A percentile compares a stretch with the other conserved stretches of the same genome.
phyloP scores from a whole-genome alignment of 2,888 invertebrate genomes.

The Deladenus siricidicola region DNA sequence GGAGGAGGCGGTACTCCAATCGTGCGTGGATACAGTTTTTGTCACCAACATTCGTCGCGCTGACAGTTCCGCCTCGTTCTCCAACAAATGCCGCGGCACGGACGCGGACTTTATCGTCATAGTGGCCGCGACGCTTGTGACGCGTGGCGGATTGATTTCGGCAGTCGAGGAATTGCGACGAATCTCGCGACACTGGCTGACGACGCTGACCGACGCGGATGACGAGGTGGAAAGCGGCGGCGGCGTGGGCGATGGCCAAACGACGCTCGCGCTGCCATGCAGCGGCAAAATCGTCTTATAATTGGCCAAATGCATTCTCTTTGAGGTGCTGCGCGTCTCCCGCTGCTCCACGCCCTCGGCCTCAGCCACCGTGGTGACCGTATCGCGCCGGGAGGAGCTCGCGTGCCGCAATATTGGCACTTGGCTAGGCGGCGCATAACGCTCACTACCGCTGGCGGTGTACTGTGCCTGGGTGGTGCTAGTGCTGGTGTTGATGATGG shows the following conservation, averaged over 20 bases:
- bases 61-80: not conserved
- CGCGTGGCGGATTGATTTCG: not conserved
- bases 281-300: constrained; percentile 25
- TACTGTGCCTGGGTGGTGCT: no score
- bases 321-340: constrained; percentile 19
- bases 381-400: no score
- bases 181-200: no score
- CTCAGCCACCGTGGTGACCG: no score
- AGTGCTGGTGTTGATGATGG: not conserved
- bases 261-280: constrained; percentile 22
- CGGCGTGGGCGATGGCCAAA: constrained; percentile 11
- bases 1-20: not conserved
- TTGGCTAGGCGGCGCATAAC: no score
- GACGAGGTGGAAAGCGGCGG: not conserved
- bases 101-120: not conserved
- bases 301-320: constrained; percentile 25
- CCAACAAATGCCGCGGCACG: not conserved
- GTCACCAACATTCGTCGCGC: not conserved
- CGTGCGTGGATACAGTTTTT: not conserved
- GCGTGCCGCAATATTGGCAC: no score
- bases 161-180: not conserved
- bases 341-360: not conserved
- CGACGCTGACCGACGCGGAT: not conserved
- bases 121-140: not conserved
- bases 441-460: not conserved